Base-by-base conservation (phyloP, 2,113 vertebrate genomes). In the Pyxicephalus adspersus region DNA sequence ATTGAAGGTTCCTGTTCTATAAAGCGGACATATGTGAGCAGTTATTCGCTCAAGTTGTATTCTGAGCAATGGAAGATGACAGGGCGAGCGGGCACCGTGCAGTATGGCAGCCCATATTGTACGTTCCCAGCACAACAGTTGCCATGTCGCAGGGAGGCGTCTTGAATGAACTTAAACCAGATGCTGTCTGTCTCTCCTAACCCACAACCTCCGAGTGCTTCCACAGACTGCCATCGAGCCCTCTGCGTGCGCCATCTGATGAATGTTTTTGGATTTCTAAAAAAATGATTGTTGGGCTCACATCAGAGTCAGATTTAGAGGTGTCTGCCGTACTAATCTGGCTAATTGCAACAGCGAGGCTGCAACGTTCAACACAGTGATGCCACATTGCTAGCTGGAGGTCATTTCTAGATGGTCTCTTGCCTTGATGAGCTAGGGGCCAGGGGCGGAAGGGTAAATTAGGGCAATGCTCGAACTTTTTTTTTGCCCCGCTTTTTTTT, bases 271-370 rank as follows among this genome's bases (percentile, higher is more conserved):
- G 61, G 31, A 20, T 7, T 66, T 80, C 66, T 80, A 80, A 80
- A 50, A 70, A 80, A 80, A 50, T 11, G 29, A 22, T 80, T 61
- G 63, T 52, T 63, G 77, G 76, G 64, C 52, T 67, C 63, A 22
- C 52, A 50, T 28, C 28, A 25, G 7, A 3, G 28, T 25, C 58
- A 20, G 20, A 26, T 29, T 3, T 52, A 71, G 22, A 61, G 57
- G 78, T 64, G 51, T 71, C 78, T 45, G 54, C 67, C 20, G 38
- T 63, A 80, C 67, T 38, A 81, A 81, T 64, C 58, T 68, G 34
- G 55, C 58, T 54, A 81, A 81, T 54, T 64, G 23, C 61, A 74
- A 61, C 28, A 60, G 23, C 57, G 74, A 81, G 18, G 70, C 38
- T 50, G 26, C 55, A 65, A 81, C 25, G 25, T 54, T 20, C 34